A percentile compares a stretch with the other conserved stretches of the same genome.
Conservation (phyloP, 2,113 vertebrate species). For the Glaucidium brasilianum region DNA sequence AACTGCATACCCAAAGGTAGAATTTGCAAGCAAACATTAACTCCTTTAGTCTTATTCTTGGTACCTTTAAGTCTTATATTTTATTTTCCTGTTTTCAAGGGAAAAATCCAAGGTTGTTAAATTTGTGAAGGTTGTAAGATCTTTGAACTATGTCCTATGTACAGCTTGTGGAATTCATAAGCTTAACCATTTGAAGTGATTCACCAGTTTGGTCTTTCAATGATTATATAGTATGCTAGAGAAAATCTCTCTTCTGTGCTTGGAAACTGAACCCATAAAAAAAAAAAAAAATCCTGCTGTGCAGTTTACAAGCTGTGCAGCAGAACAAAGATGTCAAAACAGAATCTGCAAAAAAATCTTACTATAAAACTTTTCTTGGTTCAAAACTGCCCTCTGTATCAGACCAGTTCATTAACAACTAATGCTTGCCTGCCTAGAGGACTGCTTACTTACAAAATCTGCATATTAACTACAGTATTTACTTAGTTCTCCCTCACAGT, state of each 20-base stretch:
- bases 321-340: neutral
- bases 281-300: neutral
- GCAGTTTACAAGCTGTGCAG: neutral
- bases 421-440: neutral
- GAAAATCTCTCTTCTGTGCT: neutral
- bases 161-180: neutral
- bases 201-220: neutral
- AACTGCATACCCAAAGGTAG: neutral
- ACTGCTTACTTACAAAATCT: neutral
- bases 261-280: neutral
- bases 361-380: neutral
- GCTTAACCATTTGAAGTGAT: neutral
- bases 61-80: neutral
- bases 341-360: neutral
- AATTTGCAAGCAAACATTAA: neutral
- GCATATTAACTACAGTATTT: neutral
- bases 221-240: neutral
- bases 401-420: neutral
- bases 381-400: neutral
- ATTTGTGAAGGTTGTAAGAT: neutral
- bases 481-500: neutral
- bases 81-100: slow-evolving; percentile 1
- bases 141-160: neutral
- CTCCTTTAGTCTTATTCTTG: neutral
- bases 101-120: neutral